These are phyloP conservation scores for Dipodomys spectabilis DNA, from an alignment of 2,113 vertebrate genomes.

Conservation along the genomic window DNA sequence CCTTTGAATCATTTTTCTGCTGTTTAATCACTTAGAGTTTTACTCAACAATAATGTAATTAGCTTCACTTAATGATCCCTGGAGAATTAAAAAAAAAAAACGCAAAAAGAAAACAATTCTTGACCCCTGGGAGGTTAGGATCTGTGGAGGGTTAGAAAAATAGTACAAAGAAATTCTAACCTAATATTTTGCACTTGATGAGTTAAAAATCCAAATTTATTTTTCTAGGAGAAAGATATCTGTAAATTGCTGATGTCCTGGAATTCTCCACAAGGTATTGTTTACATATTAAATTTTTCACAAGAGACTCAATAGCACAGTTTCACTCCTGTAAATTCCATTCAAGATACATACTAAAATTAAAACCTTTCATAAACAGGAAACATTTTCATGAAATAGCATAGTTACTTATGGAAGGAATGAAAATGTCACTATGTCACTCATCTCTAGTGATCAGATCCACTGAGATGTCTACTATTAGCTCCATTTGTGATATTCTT, in stretches of 20 bases:
- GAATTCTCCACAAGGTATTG: background rate
- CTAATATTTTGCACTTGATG: background rate
- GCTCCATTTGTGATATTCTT: background rate
- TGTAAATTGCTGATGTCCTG: background rate
- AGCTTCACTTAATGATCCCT: background rate
- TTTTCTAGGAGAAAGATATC: background rate
- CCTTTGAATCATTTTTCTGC: background rate
- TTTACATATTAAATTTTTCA: background rate
- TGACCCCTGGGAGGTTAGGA: background rate
- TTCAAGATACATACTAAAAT: background rate
- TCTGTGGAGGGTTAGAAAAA: background rate
- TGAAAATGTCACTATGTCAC: background rate
- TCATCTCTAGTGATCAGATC: background rate
- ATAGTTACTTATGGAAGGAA: background rate
- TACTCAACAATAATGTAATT: background rate
- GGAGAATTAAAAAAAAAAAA: background rate
- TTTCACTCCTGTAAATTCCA: background rate
- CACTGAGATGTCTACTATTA: background rate
- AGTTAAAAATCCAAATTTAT: background rate
- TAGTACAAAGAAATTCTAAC: background rate
- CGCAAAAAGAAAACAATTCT: background rate
- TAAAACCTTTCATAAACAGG: background rate
- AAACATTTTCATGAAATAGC: background rate
- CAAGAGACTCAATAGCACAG: background rate
- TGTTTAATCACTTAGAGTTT: background rate